These are phyloP conservation scores for Drosophila engyochracea DNA, from an alignment of 2,888 invertebrate genomes.

Conservation along the genomic window DNA sequence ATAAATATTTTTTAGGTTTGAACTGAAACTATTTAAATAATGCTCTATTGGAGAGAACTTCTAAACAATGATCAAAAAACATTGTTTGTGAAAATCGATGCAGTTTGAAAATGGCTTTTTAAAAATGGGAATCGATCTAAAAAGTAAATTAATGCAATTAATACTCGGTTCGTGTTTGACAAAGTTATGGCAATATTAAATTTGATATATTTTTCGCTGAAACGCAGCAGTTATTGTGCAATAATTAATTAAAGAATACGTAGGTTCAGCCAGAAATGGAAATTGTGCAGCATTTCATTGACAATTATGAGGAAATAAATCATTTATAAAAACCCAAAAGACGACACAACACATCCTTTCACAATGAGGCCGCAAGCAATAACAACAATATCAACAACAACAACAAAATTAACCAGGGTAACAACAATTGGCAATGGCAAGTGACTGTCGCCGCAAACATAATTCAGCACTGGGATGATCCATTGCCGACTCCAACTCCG, in stretches of 20 bases:
- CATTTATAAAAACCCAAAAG: conserved; percentile 44
- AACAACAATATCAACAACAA: conserved; percentile 15
- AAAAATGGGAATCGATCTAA: background rate
- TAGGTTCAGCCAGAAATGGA: conserved; percentile 44
- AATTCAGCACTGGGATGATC: conserved; percentile 56
- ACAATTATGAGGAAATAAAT: conserved; percentile 61
- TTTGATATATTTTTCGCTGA: background rate
- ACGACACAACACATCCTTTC: conserved; percentile 53
- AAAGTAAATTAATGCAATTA: background rate
- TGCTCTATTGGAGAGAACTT: background rate
- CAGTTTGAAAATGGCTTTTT: background rate
- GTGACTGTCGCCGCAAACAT: conserved; percentile 55
- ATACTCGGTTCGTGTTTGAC: background rate
- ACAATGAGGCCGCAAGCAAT: conserved; percentile 38
- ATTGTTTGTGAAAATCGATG: background rate
- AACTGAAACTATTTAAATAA: too few relatives aligned
- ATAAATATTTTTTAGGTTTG: background rate
- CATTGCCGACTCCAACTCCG: conserved; percentile 36
- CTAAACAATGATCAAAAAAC: background rate
- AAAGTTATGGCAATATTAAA: background rate
- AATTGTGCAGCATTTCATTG: conserved; percentile 58
- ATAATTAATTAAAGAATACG: conserved; percentile 28
- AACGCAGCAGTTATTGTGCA: conserved; percentile 4
- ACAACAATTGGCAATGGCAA: conserved; percentile 32
- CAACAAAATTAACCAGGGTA: conserved; percentile 6